These are phyloP conservation scores for Cossypha heuglini DNA, from an alignment of 2,797 vertebrate species.

Conservation along the genomic window DNA sequence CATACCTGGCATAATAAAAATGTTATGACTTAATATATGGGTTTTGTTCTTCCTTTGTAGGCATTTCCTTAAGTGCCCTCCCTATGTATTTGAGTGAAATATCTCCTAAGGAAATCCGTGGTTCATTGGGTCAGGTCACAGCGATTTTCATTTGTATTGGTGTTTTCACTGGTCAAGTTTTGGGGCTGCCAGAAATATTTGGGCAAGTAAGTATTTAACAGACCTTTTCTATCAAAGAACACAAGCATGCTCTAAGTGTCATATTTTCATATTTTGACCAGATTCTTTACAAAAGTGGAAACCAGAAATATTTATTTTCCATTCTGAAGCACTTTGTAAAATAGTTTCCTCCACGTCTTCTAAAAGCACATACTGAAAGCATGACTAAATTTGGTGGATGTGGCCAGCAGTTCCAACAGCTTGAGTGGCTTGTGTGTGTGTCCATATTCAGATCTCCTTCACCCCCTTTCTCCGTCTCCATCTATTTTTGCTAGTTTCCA, in stretches of 20 bases:
- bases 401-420: background rate
- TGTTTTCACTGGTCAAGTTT: conserved; percentile 88
- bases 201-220: conserved; percentile 82
- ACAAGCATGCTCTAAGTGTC: background rate
- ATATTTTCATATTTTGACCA: background rate
- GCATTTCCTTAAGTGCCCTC: conserved; percentile 88
- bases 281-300: background rate
- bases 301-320: background rate
- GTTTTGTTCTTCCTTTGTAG: conserved; percentile 59
- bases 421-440: background rate
- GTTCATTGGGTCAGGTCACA: conserved; percentile 90
- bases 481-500: background rate
- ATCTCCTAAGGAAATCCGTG: conserved; percentile 87
- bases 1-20: background rate
- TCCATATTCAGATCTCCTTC: background rate
- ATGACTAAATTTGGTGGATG: background rate
- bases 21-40: background rate
- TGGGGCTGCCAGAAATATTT: conserved; percentile 90
- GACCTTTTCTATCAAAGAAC: background rate
- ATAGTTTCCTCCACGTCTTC: background rate
- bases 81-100: conserved; percentile 97
- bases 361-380: accelerated
- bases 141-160: conserved; percentile 93
- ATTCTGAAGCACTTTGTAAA: background rate
- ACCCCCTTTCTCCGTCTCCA: background rate